Conservation (phyloP, 2,797 vertebrate genomes). For the Microctenopoma steveboyesi region DNA sequence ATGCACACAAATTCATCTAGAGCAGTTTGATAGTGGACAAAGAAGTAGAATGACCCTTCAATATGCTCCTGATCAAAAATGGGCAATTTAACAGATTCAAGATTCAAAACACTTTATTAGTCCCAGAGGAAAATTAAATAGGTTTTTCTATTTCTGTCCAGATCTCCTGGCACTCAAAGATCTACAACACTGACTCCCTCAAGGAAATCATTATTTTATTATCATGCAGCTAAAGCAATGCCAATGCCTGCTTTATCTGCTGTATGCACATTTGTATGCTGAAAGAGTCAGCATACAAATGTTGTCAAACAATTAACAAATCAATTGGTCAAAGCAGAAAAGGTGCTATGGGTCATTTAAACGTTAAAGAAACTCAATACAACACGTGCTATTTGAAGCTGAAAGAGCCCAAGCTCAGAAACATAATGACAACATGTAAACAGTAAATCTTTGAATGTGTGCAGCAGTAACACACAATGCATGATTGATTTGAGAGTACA, state of each 20-base stretch:
- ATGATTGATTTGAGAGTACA: background rate
- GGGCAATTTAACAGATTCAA: background rate
- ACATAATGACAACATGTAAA: background rate
- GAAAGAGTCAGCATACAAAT: background rate
- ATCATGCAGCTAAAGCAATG: slow-evolving; percentile 4
- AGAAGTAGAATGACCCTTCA: background rate
- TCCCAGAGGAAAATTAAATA: too few relatives aligned
- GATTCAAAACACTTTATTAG: too few relatives aligned
- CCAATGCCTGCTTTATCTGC: background rate
- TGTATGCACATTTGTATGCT: slow-evolving; percentile 1
- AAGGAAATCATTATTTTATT: slow-evolving; percentile 3
- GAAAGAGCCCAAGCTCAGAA: background rate
- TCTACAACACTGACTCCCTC: background rate
- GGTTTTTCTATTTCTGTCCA: background rate
- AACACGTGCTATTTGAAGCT: background rate
- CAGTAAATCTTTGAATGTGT: slow-evolving; percentile 11
- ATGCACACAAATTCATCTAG: background rate
- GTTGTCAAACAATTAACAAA: background rate
- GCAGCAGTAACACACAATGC: background rate
- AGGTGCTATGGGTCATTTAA: background rate
- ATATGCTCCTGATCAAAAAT: background rate
- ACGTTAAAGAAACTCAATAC: background rate
- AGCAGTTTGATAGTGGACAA: background rate
- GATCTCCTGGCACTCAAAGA: slow-evolving; percentile 11
- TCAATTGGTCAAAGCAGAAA: background rate